These are phyloP conservation scores for Rhinoraja longicauda DNA, from an alignment of 2,797 vertebrate species.

Conservation along the genomic window DNA sequence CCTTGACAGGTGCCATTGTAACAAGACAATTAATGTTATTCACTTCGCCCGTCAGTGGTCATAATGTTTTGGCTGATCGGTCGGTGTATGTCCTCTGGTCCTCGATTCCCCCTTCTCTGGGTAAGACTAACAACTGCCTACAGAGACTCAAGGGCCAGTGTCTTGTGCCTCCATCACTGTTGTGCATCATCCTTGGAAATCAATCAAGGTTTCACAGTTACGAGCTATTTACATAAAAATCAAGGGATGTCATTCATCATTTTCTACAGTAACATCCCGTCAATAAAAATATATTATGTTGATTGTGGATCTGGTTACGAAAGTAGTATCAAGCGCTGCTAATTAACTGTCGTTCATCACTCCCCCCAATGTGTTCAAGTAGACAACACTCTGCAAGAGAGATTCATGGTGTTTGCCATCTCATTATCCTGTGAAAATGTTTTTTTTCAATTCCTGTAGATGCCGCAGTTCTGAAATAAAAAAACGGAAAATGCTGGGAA, in stretches of 20 bases:
- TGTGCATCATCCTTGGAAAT: neutral
- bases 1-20: too few species aligned
- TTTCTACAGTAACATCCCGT: neutral
- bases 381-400: neutral
- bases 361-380: neutral
- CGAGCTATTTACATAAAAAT: neutral
- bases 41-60: too few species aligned
- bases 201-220: slow-evolving; percentile 1
- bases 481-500: too few species aligned
- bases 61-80: too few species aligned
- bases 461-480: too few species aligned
- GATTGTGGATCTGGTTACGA: neutral
- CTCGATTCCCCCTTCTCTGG: too few species aligned
- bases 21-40: too few species aligned
- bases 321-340: neutral
- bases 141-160: too few species aligned
- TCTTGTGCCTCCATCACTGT: neutral
- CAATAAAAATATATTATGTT: slow-evolving; percentile 23
- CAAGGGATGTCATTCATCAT: neutral
- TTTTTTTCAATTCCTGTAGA: too few species aligned
- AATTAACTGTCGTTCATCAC: slow-evolving; percentile 25
- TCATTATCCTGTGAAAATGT: neutral
- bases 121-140: neutral
- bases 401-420: neutral
- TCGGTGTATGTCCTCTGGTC: too few species aligned